Base-by-base conservation (phyloP, 2,888 invertebrate species). In the Pollenia griseotomentosa region DNA sequence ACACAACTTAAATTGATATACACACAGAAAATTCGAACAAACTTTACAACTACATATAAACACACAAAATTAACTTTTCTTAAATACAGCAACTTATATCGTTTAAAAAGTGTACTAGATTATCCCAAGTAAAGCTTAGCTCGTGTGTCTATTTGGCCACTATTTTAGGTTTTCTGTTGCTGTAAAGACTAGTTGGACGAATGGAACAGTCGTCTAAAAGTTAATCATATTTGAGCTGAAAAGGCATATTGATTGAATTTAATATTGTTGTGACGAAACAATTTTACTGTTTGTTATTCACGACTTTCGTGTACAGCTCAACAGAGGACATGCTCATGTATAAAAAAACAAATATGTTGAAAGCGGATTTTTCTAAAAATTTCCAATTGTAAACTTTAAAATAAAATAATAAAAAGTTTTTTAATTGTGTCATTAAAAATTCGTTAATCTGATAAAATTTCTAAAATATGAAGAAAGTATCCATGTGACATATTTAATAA, bases 171-270 rank as follows among this genome's bases (percentile, higher is more conserved):
- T 42, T 59, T 44, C 11, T n/a, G 46, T 57, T 40, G 16, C 42
- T 79, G 40, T 46, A 16, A 33, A 5, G 33, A 33, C 33, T 33
- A 57, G 14, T 73, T 66, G 42, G 59, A 61, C 61, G 63, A 33
- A 61, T 44, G 65, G 46, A 70, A 71, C 51, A 77, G 44, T 46
- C 53, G 44, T 46, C 53, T 59, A 46, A 53, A 83, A 79, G 79
- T 89, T 88, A 89, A 89, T 89, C 88, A 88, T 88, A 88, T 89
- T 82, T 88, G 88, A 89, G 88, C 88, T 89, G 88, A 81, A 88
- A 85, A 88, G 88, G 89, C 88, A 85, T 88, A 88, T 88, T 88
- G 89, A 89, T 89, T 89, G 88, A 89, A 88, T 89, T 89, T 89
- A 83, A 88, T 85, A 88, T 89, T 82, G 59, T 61, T 68, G 19